A percentile compares a stretch with the other conserved stretches of the same genome.
These are phyloP conservation scores for Blera fallax DNA, from an alignment of 2,888 invertebrate species.

Conservation along the genomic window DNA sequence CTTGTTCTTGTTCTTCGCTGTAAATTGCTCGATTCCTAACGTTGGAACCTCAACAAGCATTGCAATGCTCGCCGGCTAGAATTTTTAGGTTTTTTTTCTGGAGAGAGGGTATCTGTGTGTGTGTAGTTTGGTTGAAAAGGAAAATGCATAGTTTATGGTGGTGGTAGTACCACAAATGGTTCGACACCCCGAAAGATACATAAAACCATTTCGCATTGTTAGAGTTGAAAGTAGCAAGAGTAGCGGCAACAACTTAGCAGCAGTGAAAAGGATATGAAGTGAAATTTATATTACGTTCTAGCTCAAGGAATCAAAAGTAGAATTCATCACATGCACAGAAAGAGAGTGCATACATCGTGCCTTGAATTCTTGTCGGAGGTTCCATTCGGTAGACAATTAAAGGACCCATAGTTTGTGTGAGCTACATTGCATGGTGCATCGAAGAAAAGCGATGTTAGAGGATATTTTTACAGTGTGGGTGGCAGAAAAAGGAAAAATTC, in stretches of 20 bases:
- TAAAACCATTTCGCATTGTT: constrained; percentile 53
- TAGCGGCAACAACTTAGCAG: constrained; percentile 46
- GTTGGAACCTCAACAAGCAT: constrained; percentile 17
- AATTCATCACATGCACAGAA: constrained; percentile 58
- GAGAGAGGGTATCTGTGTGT: neutral
- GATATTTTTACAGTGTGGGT: neutral
- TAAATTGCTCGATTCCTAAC: constrained; percentile 36
- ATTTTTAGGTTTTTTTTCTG: constrained; percentile 15
- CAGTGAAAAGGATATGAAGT: constrained; percentile 55
- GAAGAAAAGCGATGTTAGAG: neutral
- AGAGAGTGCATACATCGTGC: neutral
- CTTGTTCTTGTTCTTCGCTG: constrained; percentile 28
- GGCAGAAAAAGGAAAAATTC: neutral
- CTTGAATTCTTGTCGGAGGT: constrained; percentile 27
- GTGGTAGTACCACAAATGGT: constrained; percentile 59
- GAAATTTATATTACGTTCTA: constrained; percentile 59
- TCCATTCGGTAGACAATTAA: constrained; percentile 38
- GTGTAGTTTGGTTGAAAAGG: constrained; percentile 26
- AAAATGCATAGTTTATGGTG: constrained; percentile 40
- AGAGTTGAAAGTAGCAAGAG: neutral
- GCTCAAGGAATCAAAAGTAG: constrained; percentile 59
- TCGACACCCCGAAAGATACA: constrained; percentile 63
- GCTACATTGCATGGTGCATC: constrained; percentile 14
- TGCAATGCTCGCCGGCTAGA: constrained; percentile 23
- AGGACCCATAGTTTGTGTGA: constrained; percentile 20